Evolutionary conservation across 2,113 vertebrate species (phyloP).

Genomic region (Poeciliopsis turrubarensis): DNA sequence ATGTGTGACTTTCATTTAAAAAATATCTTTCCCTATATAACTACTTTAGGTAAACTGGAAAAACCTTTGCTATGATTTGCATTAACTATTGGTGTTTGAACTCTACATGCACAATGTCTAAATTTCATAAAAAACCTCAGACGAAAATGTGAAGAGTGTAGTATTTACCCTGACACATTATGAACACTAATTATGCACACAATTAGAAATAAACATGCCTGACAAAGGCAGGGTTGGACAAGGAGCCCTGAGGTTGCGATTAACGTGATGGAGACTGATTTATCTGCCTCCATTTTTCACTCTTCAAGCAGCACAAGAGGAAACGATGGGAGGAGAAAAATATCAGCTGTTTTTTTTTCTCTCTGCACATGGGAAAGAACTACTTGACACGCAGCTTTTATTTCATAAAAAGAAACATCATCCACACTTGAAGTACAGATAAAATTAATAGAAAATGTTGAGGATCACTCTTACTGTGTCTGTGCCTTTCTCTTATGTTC

Average conservation of each 20-base stretch:
- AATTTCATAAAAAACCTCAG: neutral
- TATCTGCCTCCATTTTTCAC: conserved; percentile 72
- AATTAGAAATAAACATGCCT: conserved; percentile 38
- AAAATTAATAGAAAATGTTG: conserved; percentile 12
- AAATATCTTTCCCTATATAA: neutral
- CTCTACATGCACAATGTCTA: neutral
- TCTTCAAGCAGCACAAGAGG: conserved; percentile 46
- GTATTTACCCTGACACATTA: conserved; percentile 35
- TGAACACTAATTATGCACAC: conserved; percentile 25
- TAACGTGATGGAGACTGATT: conserved; percentile 61
- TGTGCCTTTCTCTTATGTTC: conserved; percentile 56
- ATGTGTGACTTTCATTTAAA: neutral
- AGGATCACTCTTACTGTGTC: conserved; percentile 44
- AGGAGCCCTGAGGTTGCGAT: conserved; percentile 50
- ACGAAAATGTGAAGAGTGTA: neutral
- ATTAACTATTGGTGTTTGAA: neutral
- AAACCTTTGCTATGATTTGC: neutral
- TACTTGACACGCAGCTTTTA: conserved; percentile 1
- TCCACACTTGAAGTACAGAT: conserved; percentile 7
- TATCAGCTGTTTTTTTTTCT: conserved; percentile 39
- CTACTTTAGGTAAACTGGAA: neutral
- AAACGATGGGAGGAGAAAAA: conserved; percentile 22
- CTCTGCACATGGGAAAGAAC: conserved; percentile 7
- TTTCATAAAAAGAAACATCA: conserved; percentile 17
- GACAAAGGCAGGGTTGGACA: conserved; percentile 33